Evolutionary conservation across 2,797 vertebrate species (phyloP).

Genomic region (Acipenser ruthenus): DNA sequence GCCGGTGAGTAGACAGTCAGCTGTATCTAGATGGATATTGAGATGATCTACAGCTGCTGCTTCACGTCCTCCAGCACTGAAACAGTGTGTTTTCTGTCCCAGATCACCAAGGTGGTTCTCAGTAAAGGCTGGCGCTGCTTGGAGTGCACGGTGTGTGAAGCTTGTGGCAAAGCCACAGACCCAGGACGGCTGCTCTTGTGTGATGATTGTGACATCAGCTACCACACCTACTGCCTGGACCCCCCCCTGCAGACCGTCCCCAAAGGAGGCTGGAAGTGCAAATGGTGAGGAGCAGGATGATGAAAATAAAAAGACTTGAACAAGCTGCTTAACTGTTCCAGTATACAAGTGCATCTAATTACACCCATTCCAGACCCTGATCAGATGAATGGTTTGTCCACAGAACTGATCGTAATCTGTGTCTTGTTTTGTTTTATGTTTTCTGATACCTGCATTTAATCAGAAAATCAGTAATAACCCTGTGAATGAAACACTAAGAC

Average conservation of each 20-base stretch:
- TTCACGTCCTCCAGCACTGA: not conserved
- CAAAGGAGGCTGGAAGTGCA: constrained; percentile 98
- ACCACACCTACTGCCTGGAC: constrained; percentile 96
- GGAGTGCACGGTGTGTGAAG: constrained; percentile 96
- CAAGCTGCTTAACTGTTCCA: no score
- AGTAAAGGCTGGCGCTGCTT: constrained; percentile 97
- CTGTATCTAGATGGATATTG: no score
- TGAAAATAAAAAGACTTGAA: no score
- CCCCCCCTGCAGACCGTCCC: constrained; percentile 95
- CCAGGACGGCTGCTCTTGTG: constrained; percentile 89
- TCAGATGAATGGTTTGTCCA: not conserved
- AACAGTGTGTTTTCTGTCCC: constrained; percentile 2
- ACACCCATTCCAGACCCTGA: no score
- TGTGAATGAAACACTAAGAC: no score
- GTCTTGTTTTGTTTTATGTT: no score
- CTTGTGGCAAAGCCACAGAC: constrained; percentile 92
- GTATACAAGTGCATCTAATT: no score
- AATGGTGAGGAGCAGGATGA: constrained; percentile 67
- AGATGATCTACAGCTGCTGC: no score
- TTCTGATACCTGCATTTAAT: no score
- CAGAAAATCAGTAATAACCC: no score
- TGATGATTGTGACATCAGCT: constrained; percentile 97
- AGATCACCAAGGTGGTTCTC: constrained; percentile 95
- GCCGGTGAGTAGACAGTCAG: not conserved
- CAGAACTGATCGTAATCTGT: not conserved